These are phyloP conservation scores for Hololepta plana DNA, from an alignment of 2,888 invertebrate species.

Conservation along the genomic window DNA sequence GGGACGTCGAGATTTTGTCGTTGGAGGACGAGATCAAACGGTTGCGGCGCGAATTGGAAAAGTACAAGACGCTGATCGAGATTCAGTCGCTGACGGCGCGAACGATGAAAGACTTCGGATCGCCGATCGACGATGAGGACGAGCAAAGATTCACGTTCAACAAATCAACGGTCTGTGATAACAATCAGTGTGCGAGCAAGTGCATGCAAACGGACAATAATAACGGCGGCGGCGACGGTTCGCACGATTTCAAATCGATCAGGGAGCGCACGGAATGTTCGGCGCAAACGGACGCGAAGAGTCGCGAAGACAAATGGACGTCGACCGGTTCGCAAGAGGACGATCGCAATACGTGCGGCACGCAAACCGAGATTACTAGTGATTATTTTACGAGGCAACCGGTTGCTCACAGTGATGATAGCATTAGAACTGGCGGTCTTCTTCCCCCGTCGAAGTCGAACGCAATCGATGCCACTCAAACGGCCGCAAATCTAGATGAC, in stretches of 20 bases:
- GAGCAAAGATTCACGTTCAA: constrained; percentile 9
- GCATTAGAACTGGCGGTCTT: too few species aligned
- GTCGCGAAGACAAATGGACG: too few species aligned
- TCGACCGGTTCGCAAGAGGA: too few species aligned
- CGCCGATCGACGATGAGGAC: constrained; percentile 23
- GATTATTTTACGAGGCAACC: too few species aligned
- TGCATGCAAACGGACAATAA: constrained; percentile 8
- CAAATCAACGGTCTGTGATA: constrained; percentile 20
- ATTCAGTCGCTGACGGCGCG: constrained; percentile 35
- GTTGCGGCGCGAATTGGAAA: constrained; percentile 36
- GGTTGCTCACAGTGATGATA: too few species aligned
- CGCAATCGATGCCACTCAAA: too few species aligned
- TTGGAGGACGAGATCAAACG: constrained; percentile 33
- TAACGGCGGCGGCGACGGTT: constrained; percentile 2
- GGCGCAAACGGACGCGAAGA: too few species aligned
- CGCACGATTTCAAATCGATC: background rate
- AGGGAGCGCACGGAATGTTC: too few species aligned
- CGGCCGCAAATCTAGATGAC: too few species aligned
- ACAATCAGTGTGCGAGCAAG: constrained; percentile 11
- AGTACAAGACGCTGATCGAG: constrained; percentile 36
- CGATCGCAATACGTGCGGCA: too few species aligned
- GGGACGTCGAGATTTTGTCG: constrained; percentile 22
- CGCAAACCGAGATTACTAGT: too few species aligned
- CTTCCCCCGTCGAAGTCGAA: too few species aligned
- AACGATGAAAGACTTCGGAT: constrained; percentile 32